Evolutionary conservation across 2,113 vertebrate species (phyloP), one percentile per base, ranked within the genome.

Genomic region (Phaethon lepturus): DNA sequence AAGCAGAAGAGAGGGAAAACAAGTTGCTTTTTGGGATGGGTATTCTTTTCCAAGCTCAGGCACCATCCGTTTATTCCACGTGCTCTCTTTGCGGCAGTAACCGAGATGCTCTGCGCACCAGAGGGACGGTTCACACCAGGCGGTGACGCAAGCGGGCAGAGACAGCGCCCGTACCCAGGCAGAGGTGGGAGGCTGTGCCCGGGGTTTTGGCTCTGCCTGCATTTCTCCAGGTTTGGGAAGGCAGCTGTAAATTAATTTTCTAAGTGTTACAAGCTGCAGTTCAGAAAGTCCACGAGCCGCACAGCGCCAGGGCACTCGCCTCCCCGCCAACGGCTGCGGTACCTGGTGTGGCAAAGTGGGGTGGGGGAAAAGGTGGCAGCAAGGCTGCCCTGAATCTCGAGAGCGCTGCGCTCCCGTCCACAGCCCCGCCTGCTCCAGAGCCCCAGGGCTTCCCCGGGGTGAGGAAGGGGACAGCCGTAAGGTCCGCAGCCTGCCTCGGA

Each of bases 361-460:
- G 7, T 19, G 33, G 17, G 28, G 56, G 47, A 38, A 17, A 6
- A 38, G 7, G 24, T 4, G 17, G 25, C 13, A 8, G 11, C 33
- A 13, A 71, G 35, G 38, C 58, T 47, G 42, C 25, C 47, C 53
- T 4, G 3, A 19, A n/a, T 18, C 6, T 13, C 1, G 25, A 16
- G 74, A 5, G 14, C 2, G 33, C 28, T 11, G 66, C 13, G 2
- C 40, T 60, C 60, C 53, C 17, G 24, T 9, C 35, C 38, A 1
- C 10, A 29, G 35, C 3, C 25, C 25, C 6, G 1, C 58, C 29
- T 5, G 22, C 58, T 44, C 25, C 64, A 4, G 31, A 12, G 76
- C 35, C 18, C 45, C n/a, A 2, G 1, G 1, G n/a, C 40, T 17
- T 28, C 26, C 14, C 49, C 22, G 24, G 11, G 10, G 26, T 0